A percentile compares a stretch with the other conserved stretches of the same genome.
Conservation (phyloP, 2,113 vertebrate genomes). For the Strix aluco region DNA sequence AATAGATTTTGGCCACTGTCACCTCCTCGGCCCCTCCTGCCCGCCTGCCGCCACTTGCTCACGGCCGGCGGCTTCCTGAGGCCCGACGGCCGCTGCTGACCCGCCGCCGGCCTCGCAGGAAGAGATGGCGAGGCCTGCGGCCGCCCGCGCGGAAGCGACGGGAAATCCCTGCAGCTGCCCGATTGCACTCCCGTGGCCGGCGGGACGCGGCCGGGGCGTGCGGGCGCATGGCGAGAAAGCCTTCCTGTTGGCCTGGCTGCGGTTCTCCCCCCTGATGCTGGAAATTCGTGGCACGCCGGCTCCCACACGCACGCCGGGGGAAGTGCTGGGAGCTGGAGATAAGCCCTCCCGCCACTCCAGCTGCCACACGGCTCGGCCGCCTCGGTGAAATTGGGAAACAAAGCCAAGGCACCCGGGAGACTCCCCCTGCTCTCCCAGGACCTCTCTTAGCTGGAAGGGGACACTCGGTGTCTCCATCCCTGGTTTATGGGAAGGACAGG, state of each 20-base stretch:
- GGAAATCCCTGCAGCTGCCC: constrained; percentile 74
- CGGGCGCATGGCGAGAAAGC: constrained; percentile 76
- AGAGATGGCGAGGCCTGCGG: constrained; percentile 66
- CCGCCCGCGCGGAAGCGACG: constrained; percentile 59
- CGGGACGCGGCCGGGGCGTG: constrained; percentile 17
- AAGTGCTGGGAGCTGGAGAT: constrained; percentile 94
- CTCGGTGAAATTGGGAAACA: constrained; percentile 31
- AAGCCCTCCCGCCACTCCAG: constrained; percentile 74
- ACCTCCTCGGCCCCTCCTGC: constrained; percentile 73
- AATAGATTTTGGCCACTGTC: constrained; percentile 64
- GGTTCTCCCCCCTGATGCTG: constrained; percentile 44
- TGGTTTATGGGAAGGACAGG: background rate
- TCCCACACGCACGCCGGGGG: constrained; percentile 81
- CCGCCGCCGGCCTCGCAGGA: constrained; percentile 77
- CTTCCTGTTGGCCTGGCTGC: constrained; percentile 84
- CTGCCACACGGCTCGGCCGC: constrained; percentile 65
- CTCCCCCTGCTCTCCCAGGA: background rate
- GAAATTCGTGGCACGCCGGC: constrained; percentile 77
- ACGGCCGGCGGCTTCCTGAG: constrained; percentile 65
- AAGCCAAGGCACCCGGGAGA: background rate
- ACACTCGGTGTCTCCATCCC: background rate
- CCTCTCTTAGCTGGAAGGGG: background rate
- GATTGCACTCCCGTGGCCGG: constrained; percentile 45
- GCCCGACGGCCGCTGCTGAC: constrained; percentile 62
- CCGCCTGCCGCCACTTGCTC: background rate